Evolutionary conservation across 2,113 vertebrate species (phyloP).

Genomic region (Prionailurus bengalensis): DNA sequence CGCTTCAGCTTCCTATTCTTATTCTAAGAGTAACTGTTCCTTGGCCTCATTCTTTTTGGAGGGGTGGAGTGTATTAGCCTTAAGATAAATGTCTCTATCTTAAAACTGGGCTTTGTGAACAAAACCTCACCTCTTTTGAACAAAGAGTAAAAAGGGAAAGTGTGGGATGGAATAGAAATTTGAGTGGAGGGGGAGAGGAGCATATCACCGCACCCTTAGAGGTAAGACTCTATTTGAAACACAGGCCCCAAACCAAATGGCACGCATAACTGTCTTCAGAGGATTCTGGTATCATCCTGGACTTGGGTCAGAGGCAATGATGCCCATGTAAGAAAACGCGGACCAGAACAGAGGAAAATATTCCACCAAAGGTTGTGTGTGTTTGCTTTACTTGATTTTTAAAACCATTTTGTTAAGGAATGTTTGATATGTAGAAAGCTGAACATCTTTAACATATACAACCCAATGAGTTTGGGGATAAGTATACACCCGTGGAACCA

Average conservation of each 20-base stretch:
- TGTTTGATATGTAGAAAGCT: neutral
- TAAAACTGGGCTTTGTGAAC: neutral
- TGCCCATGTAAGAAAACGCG: rapidly evolving
- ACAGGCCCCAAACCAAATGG: neutral
- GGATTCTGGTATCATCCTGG: neutral
- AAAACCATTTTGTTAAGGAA: neutral
- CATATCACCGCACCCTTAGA: rapidly evolving
- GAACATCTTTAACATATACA: neutral
- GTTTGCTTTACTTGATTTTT: neutral
- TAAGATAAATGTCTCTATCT: conserved; percentile 7
- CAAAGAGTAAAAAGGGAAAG: neutral
- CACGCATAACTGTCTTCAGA: neutral
- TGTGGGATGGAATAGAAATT: neutral
- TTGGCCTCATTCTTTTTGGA: neutral
- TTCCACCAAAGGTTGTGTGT: neutral
- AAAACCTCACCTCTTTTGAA: neutral
- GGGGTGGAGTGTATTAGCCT: neutral
- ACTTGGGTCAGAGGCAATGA: neutral
- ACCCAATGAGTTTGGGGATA: neutral
- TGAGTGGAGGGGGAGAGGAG: neutral
- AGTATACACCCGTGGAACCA: neutral
- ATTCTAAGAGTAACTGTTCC: neutral
- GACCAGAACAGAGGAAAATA: neutral
- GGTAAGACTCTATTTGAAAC: neutral
- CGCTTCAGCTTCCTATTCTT: neutral